Evolutionary conservation across 2,113 vertebrate genomes (phyloP).

Genomic region (Mustelus asterias): DNA sequence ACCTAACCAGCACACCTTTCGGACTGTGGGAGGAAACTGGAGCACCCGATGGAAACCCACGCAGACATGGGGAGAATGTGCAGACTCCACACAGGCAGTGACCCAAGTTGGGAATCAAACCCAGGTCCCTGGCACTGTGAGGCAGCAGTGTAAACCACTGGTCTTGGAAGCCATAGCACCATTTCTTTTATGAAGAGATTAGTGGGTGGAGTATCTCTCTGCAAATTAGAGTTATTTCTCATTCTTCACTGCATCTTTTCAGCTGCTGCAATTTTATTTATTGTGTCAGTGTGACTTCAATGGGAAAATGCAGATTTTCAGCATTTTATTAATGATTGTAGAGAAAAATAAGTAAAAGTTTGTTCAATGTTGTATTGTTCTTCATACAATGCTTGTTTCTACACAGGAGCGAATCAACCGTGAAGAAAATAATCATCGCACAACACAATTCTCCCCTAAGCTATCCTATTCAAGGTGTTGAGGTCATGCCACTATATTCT

Average conservation of each 20-base stretch:
- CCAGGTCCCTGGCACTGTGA: too few relatives aligned
- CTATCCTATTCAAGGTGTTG: slow-evolving; percentile 49
- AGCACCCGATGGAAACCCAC: too few relatives aligned
- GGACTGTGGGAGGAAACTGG: too few relatives aligned
- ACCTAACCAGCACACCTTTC: too few relatives aligned
- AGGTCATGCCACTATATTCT: slow-evolving; percentile 49
- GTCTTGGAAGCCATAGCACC: not conserved
- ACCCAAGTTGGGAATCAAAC: too few relatives aligned
- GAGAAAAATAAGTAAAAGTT: not conserved
- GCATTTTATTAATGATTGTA: not conserved
- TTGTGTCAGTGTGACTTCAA: not conserved
- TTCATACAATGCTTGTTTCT: not conserved
- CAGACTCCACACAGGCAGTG: too few relatives aligned
- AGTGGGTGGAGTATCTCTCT: not conserved
- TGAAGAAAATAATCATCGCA: slow-evolving; percentile 40
- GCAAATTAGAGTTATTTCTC: not conserved
- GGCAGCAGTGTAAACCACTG: too few relatives aligned
- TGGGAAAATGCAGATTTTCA: not conserved
- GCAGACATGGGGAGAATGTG: too few relatives aligned
- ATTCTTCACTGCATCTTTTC: not conserved
- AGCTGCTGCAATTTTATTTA: not conserved
- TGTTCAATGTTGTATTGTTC: not conserved
- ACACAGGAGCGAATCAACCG: not conserved
- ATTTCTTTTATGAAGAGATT: not conserved
- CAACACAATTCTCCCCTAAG: slow-evolving; percentile 51